phyloP scores from a whole-genome alignment of 1,140 invertebrate species.

The Drosophila micromelanica region DNA sequence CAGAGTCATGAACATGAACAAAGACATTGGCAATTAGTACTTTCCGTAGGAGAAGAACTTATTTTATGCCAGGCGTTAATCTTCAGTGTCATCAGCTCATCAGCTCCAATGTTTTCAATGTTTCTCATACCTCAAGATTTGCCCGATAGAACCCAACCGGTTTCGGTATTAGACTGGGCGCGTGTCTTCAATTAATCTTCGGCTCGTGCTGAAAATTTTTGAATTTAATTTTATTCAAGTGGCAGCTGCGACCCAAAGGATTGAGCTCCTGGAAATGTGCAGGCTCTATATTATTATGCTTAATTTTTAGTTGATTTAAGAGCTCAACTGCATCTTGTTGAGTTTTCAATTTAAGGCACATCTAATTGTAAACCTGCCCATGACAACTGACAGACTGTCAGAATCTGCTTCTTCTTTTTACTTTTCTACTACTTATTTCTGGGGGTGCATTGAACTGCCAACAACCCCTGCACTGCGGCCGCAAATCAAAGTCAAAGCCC shows the following conservation, averaged over 20 bases:
- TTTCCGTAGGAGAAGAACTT: conserved; percentile 10
- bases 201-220: conserved; percentile 14
- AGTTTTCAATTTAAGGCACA: conserved; percentile 35
- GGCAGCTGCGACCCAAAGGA: conserved; percentile 49
- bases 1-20: conserved; percentile 29
- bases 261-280: conserved; percentile 21
- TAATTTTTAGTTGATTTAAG: conserved; percentile 13
- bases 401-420: conserved; percentile 11
- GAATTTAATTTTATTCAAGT: conserved; percentile 67
- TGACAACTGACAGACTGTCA: conserved; percentile 66
- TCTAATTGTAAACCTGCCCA: conserved; percentile 47
- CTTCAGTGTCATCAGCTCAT: conserved; percentile 60
- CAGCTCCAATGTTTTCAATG: neutral
- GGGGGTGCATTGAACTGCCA: conserved; percentile 64
- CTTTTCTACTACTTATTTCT: neutral
- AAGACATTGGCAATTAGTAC: conserved; percentile 30
- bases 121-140: conserved; percentile 12
- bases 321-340: neutral
- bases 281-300: too few species aligned
- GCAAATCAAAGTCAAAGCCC: conserved; percentile 32
- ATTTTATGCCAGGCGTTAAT: conserved; percentile 52
- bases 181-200: conserved; percentile 76
- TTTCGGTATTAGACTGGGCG: conserved; percentile 54
- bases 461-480: conserved; percentile 50
- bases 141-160: conserved; percentile 50